Evolutionary conservation across 2,113 vertebrate genomes (phyloP), one percentile per base, ranked within the genome.

Genomic region (pig (Sus scrofa)): DNA sequence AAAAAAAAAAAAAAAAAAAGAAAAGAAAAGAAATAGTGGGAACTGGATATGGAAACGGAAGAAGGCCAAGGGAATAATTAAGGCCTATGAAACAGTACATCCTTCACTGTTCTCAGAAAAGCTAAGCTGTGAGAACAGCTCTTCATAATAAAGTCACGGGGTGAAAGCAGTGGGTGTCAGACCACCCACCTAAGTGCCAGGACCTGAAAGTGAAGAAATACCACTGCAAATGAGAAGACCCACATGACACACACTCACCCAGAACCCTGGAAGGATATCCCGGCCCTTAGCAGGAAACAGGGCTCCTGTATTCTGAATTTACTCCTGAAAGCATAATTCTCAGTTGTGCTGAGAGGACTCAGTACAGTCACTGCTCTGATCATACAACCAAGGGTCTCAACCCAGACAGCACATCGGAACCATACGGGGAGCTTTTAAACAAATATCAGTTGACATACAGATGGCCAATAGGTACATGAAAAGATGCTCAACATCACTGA

Each of bases 51-150:
- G n/a, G 91, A 68, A 87, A 34, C 8, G 34, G 56, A 92, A 90
- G 37, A 39, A 27, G 63, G 15, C 75, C 68, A 86, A 68, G 56
- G 85, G n/a, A 88, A 81, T 65, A 96, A 88, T n/a, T 79, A 81
- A 94, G 60, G n/a, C 60, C 73, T 86, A 9, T 58, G 44, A 15
- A 85, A 88, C 20, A 91, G 52, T 95, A 32, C 27, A 68, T 79
- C 34, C 63, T 94, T 39, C 67, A 84, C 4, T 62, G n/a, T 44
- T 83, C 79, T 92, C 91, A 88, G 50, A 62, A 95, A 81, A 30
- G 37, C 58, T 63, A 52, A 84, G 26, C 27, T 87, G 32, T 90
- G 54, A 87, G 58, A 91, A 50, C 16, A 62, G 50, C 32, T 77
- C 39, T 90, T 82, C 60, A 6, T 27, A 74, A 60, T 58, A 32